Conservation (phyloP, 2,113 vertebrate genomes). For the Phodopus roborovskii region DNA sequence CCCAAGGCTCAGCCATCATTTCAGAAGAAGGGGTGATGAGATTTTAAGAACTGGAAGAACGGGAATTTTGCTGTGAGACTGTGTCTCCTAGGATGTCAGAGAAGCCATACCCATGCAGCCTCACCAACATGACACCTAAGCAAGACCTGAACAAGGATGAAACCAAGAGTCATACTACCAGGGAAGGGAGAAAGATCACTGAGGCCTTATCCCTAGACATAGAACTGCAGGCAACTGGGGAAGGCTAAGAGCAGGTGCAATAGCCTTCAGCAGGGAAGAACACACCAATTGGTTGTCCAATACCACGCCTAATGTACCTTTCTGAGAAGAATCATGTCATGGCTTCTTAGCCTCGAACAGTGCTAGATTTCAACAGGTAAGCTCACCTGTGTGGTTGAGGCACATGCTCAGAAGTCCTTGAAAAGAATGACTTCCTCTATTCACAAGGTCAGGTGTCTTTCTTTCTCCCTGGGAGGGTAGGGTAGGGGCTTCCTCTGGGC, state of each 20-base stretch:
- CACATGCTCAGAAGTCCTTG: not conserved
- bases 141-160: not conserved
- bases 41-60: not conserved
- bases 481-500: not conserved
- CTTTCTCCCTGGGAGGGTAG: not conserved
- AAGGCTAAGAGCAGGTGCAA: not conserved
- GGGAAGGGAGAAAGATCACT: not conserved
- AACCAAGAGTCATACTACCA: not conserved
- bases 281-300: not conserved
- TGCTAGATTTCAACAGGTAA: not conserved
- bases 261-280: not conserved
- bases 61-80: not conserved
- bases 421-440: not conserved
- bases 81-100: not conserved
- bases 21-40: not conserved
- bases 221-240: not conserved
- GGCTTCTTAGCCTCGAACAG: not conserved
- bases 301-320: constrained; percentile 22
- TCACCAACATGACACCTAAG: not conserved
- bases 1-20: not conserved
- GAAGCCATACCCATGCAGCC: not conserved
- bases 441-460: not conserved
- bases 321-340: not conserved
- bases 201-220: not conserved
- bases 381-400: not conserved